Evolutionary conservation across 1,140 invertebrate genomes (phyloP).

Genomic region (Drosophila parvula): DNA sequence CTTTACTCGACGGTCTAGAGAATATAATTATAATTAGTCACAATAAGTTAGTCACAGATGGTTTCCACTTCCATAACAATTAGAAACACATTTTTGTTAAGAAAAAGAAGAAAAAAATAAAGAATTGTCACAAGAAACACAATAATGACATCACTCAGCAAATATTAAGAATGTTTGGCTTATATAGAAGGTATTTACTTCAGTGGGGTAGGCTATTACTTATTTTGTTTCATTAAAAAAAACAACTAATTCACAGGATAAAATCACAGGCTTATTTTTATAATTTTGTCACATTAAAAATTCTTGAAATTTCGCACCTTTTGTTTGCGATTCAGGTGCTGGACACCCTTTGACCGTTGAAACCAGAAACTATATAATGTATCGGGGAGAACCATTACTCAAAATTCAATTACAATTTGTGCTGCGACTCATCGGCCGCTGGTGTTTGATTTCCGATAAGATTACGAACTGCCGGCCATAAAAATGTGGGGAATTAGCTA

Average conservation of each 20-base stretch:
- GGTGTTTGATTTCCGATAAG: constrained; percentile 20
- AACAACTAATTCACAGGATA: not conserved
- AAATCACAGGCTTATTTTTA: not conserved
- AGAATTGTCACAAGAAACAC: no score
- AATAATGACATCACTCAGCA: no score
- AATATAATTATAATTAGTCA: not conserved
- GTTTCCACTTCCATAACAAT: not conserved
- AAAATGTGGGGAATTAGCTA: constrained; percentile 6
- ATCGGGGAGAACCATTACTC: not conserved
- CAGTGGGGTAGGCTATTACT: not conserved
- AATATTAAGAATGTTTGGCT: not conserved
- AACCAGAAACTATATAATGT: not conserved
- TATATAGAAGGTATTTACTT: not conserved
- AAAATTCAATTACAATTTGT: constrained; percentile 15
- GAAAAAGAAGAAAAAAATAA: no score
- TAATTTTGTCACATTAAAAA: not conserved
- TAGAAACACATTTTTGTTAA: not conserved
- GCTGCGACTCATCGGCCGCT: constrained; percentile 7
- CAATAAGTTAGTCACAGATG: constrained; percentile 5
- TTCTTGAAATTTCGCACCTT: not conserved
- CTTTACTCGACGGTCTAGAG: not conserved
- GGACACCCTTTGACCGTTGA: not conserved
- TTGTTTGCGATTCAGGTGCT: not conserved
- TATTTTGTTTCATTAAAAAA: not conserved
- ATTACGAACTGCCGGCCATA: constrained; percentile 17